Base-by-base conservation (phyloP, 2,113 vertebrate species). In the Salvelinus namaycush region DNA sequence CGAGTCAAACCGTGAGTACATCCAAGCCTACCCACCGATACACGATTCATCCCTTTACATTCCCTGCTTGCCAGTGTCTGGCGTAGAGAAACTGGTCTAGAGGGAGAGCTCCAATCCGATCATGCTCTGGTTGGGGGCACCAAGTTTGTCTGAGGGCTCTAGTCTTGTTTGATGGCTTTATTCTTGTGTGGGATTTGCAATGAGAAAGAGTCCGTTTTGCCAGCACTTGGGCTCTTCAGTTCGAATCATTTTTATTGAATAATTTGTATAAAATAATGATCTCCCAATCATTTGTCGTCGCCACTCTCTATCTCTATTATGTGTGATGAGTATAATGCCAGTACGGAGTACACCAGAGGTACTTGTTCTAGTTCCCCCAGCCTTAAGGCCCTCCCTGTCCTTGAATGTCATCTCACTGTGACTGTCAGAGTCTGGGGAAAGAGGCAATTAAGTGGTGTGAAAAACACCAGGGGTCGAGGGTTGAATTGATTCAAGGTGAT, bases 1-100 rank as follows among this genome's bases (percentile, higher is more conserved):
- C 72, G 18, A 68, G 86, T 80, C 51, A 87, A 86, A 67, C 92
- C 88, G 92, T 93, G 79, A 93, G 92, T 81, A 59, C 59, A 44
- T 44, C 2, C 39, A 44, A 13, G 24, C 3, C 44, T 74, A 49
- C 7, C 11, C 31, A 34, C 18, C 20, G 18, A 34, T n/a, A n/a
- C 9, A n/a, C 69, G 2, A 44, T 44, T 9, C 0, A 11, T 44
- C 8, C 1, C 39, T 44, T 44, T 44, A 44, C 39, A 9, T 44
- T 44, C 8, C 1, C 39, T 44, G 39, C 39, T 44, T 44, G 8
- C 39, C 39, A 2, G 39, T 44, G 39, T 44, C 39, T 44, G 8
- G 8, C 39, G 2, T 44, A 44, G 39, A 44, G 39, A 44, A 44
- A 44, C 39, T 44, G 8, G 39, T 44, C 0, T 44, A 44, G 2